phyloP scores from a whole-genome alignment of 2,888 invertebrate species.

The Smittia sp. region DNA sequence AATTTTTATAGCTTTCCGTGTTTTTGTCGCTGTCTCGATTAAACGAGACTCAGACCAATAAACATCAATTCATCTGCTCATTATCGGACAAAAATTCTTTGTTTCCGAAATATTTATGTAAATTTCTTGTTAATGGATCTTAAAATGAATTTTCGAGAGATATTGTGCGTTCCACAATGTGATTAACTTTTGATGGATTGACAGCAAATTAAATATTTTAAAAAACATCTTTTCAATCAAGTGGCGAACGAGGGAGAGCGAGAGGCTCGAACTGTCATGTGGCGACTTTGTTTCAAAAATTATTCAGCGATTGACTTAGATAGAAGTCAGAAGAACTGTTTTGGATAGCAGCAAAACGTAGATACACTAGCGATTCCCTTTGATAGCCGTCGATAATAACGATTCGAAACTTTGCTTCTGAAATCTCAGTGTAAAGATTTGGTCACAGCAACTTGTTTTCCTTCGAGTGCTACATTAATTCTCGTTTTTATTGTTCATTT shows the following conservation, averaged over 20 bases:
- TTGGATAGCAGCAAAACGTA: slow-evolving; percentile 31
- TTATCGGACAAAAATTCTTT: not conserved
- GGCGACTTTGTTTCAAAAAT: slow-evolving; percentile 20
- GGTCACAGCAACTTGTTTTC: no score
- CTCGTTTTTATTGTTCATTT: no score
- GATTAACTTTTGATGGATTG: slow-evolving; percentile 41
- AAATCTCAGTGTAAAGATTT: not conserved
- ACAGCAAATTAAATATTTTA: slow-evolving; percentile 40
- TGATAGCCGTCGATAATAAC: no score
- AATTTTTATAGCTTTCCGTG: not conserved
- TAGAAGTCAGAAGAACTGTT: slow-evolving; percentile 1
- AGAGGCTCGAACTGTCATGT: slow-evolving; percentile 26
- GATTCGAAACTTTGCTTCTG: no score
- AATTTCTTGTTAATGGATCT: slow-evolving; percentile 40
- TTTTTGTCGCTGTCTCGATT: no score
- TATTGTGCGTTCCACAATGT: slow-evolving; percentile 28
- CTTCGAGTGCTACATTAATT: no score
- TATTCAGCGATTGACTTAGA: slow-evolving; percentile 31
- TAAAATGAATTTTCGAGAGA: slow-evolving; percentile 26
- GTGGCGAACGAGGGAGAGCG: not conserved
- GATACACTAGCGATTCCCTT: not conserved
- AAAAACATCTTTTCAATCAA: not conserved
- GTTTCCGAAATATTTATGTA: slow-evolving; percentile 26
- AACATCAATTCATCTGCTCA: slow-evolving; percentile 17
- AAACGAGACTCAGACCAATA: no score